A percentile compares a stretch with the other conserved stretches of the same genome.
Conservation (phyloP, 2,113 vertebrate species). For the Amazona guildingii region DNA sequence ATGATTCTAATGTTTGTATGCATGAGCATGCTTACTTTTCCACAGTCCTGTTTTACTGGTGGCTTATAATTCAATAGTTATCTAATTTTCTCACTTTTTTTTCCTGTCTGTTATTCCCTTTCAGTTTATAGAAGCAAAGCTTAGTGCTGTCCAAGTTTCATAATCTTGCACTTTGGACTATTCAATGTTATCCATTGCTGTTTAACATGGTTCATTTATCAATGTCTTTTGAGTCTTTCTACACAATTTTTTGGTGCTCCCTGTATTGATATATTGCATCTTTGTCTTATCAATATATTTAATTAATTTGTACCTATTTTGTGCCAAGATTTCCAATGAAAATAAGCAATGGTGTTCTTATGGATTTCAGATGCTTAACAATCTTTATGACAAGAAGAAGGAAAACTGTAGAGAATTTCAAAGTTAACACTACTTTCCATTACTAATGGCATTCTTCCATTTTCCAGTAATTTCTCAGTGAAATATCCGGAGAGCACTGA, state of each 20-base stretch:
- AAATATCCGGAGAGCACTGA: background rate
- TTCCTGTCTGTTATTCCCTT: background rate
- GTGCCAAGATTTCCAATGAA: background rate
- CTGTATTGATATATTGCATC: background rate
- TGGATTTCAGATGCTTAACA: background rate
- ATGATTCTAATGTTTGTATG: background rate
- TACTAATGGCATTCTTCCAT: background rate
- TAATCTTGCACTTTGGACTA: background rate
- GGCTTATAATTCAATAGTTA: background rate
- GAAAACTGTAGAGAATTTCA: background rate
- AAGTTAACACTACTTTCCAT: background rate
- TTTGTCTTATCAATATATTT: background rate
- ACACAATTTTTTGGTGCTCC: background rate
- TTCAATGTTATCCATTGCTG: rapidly evolving
- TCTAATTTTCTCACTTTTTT: background rate
- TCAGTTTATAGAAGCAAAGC: background rate
- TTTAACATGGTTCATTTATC: background rate
- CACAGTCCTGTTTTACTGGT: background rate
- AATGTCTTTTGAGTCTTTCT: background rate
- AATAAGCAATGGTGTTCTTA: background rate
- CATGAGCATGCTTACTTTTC: background rate
- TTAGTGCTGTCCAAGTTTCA: background rate
- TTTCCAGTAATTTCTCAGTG: background rate
- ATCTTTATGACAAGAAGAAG: background rate
- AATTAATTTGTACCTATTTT: background rate